These are phyloP conservation scores for Melanotaenia parkinsoni DNA, from an alignment of 2,797 vertebrate species.

Conservation along the genomic window DNA sequence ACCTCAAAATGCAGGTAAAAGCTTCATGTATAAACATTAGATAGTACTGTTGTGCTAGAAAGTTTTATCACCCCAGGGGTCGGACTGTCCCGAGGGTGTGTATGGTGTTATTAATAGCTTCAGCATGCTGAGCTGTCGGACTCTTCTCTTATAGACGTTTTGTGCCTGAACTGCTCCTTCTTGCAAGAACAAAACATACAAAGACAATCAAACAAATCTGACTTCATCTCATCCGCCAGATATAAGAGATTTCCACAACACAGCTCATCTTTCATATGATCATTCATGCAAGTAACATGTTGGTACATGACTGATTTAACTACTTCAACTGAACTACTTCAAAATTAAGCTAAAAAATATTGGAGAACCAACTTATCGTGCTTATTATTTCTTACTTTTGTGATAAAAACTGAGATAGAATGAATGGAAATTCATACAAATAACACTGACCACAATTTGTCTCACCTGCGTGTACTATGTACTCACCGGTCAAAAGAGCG, in stretches of 20 bases:
- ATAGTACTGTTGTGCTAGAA: too few relatives aligned
- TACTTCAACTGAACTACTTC: too few relatives aligned
- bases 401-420: background rate
- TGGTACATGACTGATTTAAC: too few relatives aligned
- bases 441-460: background rate
- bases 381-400: background rate
- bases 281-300: background rate
- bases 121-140: background rate
- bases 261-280: background rate
- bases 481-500: conserved; percentile 95
- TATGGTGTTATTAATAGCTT: background rate
- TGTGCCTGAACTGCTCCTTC: background rate
- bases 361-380: background rate
- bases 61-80: too few relatives aligned
- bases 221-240: background rate
- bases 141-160: background rate
- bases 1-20: too few relatives aligned
- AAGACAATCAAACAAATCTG: background rate
- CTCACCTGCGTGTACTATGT: background rate
- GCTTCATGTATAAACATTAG: too few relatives aligned
- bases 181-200: background rate
- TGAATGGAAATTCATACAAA: background rate
- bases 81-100: too few relatives aligned
- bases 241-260: background rate
- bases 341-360: too few relatives aligned